These are phyloP conservation scores for Cyprinella venusta DNA, from an alignment of 2,797 vertebrate genomes.

Conservation along the genomic window DNA sequence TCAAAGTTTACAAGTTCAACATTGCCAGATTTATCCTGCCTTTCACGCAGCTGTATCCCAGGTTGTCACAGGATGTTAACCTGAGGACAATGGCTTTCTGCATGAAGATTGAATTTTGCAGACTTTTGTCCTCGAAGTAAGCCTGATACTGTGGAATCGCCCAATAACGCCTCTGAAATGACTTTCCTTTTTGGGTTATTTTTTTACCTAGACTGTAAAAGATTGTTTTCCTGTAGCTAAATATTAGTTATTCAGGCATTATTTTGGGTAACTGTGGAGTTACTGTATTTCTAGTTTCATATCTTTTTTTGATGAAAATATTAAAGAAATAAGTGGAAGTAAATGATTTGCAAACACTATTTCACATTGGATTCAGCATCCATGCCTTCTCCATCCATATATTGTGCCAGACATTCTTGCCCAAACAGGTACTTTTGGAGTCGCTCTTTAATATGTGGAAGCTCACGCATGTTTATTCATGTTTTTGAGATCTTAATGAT, in stretches of 20 bases:
- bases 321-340: background rate
- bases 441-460: background rate
- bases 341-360: background rate
- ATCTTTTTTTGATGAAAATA: background rate
- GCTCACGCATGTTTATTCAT: constrained; percentile 31
- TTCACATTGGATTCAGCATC: background rate
- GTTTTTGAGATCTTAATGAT: constrained; percentile 1
- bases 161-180: background rate
- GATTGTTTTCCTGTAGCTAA: background rate
- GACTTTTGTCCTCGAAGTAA: no score
- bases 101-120: no score
- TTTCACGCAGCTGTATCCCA: no score
- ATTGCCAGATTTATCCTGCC: no score
- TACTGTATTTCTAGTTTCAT: background rate
- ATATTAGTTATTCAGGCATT: background rate
- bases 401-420: background rate
- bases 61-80: no score
- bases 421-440: background rate
- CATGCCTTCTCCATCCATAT: background rate
- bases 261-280: background rate
- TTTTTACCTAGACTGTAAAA: background rate
- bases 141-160: no score
- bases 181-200: background rate
- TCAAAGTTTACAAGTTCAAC: no score
- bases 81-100: no score